Evolutionary conservation across 2,113 vertebrate genomes (phyloP).

Genomic region (Periophthalmodon schlosseri): DNA sequence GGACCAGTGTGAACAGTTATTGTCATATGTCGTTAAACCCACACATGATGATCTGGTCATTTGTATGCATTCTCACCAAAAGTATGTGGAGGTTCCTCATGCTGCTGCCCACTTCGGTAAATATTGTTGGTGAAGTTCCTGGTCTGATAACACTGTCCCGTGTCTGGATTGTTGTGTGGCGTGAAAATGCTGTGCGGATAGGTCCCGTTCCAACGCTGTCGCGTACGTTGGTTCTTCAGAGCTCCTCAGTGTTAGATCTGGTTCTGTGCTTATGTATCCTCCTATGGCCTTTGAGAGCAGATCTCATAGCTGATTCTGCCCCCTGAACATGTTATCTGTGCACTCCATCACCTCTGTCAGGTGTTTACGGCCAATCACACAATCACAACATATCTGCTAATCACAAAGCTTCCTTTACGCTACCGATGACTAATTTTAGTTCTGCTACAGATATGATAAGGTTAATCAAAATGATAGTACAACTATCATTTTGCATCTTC

Average conservation of each 20-base stretch:
- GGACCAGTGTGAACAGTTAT: neutral
- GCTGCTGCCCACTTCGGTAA: neutral
- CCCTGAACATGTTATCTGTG: neutral
- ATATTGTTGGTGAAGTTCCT: no score
- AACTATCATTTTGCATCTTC: no score
- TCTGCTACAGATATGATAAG: neutral
- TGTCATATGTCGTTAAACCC: neutral
- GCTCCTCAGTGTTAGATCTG: neutral
- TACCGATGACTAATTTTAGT: slow-evolving; percentile 4
- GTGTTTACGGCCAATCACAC: slow-evolving; percentile 17
- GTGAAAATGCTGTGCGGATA: neutral
- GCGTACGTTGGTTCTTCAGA: neutral
- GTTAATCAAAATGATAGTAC: neutral
- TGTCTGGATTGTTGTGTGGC: no score
- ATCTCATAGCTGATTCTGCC: neutral
- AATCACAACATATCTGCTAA: slow-evolving; percentile 38
- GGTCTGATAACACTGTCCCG: neutral
- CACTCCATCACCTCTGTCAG: neutral
- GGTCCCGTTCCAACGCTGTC: neutral
- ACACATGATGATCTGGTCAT: neutral
- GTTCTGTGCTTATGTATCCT: neutral
- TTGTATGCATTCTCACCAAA: neutral
- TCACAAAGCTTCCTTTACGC: neutral
- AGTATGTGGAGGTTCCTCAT: neutral
- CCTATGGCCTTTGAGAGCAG: neutral